Conservation (phyloP, 2,888 invertebrate species). For the Malthinus seriepunctatus region DNA sequence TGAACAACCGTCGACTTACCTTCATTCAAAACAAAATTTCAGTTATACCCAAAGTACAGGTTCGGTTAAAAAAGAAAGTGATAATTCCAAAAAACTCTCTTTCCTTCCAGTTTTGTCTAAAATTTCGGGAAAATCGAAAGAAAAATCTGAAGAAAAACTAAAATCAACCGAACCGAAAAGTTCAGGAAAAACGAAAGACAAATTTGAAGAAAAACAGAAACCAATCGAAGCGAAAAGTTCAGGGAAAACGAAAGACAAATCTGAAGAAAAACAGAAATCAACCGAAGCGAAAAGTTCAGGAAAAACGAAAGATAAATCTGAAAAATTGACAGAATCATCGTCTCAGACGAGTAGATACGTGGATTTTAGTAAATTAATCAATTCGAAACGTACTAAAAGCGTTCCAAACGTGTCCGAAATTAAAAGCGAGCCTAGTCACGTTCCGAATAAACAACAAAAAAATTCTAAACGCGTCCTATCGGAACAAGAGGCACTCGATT, state of each 20-base stretch:
- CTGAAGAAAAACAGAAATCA: not conserved
- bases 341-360: not conserved
- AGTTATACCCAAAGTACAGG: not conserved
- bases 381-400: not conserved
- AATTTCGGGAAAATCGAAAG: slow-evolving; percentile 1
- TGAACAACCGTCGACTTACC: no score
- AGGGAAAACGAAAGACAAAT: not conserved
- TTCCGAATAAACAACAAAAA: not conserved
- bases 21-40: not conserved
- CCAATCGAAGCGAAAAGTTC: not conserved
- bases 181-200: not conserved
- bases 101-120: slow-evolving; percentile 1
- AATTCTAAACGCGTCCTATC: slow-evolving; percentile 34
- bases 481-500: slow-evolving; percentile 43
- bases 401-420: not conserved
- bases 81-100: not conserved
- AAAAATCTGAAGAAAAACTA: slow-evolving; percentile 1
- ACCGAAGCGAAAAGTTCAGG: not conserved
- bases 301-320: not conserved
- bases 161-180: not conserved
- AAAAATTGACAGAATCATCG: not conserved
- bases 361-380: slow-evolving; percentile 9
- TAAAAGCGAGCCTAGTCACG: no score
- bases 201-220: not conserved
- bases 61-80: not conserved